Evolutionary conservation across 35 echinoderm and acorn worm genomes (phyloP), one percentile per base, ranked within the genome.

Genomic region (Diadema setosum): DNA sequence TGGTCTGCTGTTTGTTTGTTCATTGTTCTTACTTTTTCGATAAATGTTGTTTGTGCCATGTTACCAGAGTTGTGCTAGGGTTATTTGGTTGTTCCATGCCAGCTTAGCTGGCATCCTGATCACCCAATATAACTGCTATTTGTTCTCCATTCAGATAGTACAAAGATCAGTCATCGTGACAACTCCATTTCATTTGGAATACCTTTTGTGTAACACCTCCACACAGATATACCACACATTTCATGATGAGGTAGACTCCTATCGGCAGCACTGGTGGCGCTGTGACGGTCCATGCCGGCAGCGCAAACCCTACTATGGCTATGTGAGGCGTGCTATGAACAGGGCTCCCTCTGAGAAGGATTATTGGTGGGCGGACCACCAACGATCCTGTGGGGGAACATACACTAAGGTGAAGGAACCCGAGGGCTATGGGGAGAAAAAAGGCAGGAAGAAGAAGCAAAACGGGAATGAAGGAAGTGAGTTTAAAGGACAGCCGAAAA

Each of bases 191-290:
- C n/a, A n/a, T n/a, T n/a, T n/a, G n/a, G n/a, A n/a, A n/a, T n/a
- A n/a, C n/a, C n/a, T n/a, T n/a, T n/a, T n/a, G n/a, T n/a, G n/a
- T n/a, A n/a, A n/a, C n/a, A 8, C 63, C 21, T 0, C 37, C 20
- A 5, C 43, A 32, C 78, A 97, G 95, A 93, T 97, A 2, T 97
- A 97, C 59, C 95, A 97, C 87, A 97, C 56, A 45, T 97, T 97
- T 39, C 95, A 97, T 48, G 95, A 97, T 84, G 95, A 97, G 82
- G 95, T 97, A 39, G 95, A 93, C 40, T 81, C 81, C 45, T 97
- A 97, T 18, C 83, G 91, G 46, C 95, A 97, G 43, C 95, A 97
- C 63, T 93, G 91, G 87, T 97, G 95, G 95, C 73, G 87, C 32
- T 97, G 95, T 31, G 63, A 90, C 31, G 95, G 95, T 39, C 95